phyloP scores from a whole-genome alignment of 2,113 vertebrate genomes.

The Stictonetta naevosa region DNA sequence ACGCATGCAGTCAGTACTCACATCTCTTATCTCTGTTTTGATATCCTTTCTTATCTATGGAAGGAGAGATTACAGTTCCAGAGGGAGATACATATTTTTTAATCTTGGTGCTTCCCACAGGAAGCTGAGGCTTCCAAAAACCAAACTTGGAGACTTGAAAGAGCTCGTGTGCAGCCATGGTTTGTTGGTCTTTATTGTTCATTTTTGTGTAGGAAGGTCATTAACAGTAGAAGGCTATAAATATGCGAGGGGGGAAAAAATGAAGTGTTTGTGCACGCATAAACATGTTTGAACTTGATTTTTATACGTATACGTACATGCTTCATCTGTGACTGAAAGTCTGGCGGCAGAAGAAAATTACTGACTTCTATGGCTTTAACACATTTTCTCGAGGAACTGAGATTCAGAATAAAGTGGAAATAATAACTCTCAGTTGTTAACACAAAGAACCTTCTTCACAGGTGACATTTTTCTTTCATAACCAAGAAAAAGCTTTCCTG shows the following conservation, averaged over 20 bases:
- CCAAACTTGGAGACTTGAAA: too few relatives aligned
- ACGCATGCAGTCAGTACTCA: too few relatives aligned
- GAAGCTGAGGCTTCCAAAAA: too few relatives aligned
- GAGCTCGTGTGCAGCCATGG: too few relatives aligned
- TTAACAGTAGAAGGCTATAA: not conserved
- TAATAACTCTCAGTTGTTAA: not conserved
- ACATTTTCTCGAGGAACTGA: not conserved
- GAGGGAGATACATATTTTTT: too few relatives aligned
- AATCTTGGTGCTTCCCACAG: too few relatives aligned
- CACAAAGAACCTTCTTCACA: not conserved
- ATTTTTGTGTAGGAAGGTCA: not conserved
- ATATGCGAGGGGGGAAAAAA: not conserved
- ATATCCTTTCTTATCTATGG: too few relatives aligned
- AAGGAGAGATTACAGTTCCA: too few relatives aligned
- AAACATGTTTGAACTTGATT: not conserved
- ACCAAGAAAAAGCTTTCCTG: not conserved
- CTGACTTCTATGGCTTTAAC: not conserved
- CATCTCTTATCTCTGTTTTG: too few relatives aligned
- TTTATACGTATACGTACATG: not conserved
- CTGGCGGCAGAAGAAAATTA: not conserved
- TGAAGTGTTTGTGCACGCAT: rapidly evolving
- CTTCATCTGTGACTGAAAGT: not conserved
- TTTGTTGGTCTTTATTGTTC: not conserved
- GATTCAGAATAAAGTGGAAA: not conserved
- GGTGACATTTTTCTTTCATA: not conserved